phyloP scores from a whole-genome alignment of 2,797 vertebrate genomes.

The Pterois miles region DNA sequence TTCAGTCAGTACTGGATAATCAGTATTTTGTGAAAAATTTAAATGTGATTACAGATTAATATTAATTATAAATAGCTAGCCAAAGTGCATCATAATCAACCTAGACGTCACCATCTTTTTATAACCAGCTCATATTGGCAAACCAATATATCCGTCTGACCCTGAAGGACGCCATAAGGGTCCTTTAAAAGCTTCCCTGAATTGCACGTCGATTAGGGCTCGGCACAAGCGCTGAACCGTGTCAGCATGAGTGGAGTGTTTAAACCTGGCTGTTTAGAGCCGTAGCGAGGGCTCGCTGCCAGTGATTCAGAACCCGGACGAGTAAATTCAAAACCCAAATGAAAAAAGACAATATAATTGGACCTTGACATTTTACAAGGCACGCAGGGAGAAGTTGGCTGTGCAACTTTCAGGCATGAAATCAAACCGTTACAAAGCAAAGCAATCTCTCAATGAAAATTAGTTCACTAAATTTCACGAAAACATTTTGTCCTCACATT shows the following conservation, averaged over 20 bases:
- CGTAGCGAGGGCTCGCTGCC: neutral
- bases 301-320: neutral
- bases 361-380: constrained; percentile 47
- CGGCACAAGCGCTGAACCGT: constrained; percentile 21
- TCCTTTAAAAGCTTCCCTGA: constrained; percentile 28
- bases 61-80: neutral
- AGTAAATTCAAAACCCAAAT: constrained; percentile 35
- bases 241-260: constrained; percentile 20
- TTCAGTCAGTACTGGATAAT: neutral
- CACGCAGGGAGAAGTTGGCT: constrained; percentile 7
- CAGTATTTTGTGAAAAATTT: neutral
- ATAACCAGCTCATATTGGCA: neutral
- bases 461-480: neutral
- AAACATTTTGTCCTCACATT: neutral
- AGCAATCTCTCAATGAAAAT: neutral
- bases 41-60: neutral
- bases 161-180: neutral
- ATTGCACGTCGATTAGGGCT: constrained; percentile 31
- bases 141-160: neutral
- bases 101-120: neutral
- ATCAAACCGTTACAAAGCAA: constrained; percentile 10
- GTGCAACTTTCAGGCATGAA: constrained; percentile 17
- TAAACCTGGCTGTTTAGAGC: constrained; percentile 38
- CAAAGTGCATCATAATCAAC: neutral
- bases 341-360: constrained; percentile 49